A percentile compares a stretch with the other conserved stretches of the same genome.
Evolutionary conservation across 2,797 vertebrate genomes (phyloP).

Genomic region (Euthynnus affinis): DNA sequence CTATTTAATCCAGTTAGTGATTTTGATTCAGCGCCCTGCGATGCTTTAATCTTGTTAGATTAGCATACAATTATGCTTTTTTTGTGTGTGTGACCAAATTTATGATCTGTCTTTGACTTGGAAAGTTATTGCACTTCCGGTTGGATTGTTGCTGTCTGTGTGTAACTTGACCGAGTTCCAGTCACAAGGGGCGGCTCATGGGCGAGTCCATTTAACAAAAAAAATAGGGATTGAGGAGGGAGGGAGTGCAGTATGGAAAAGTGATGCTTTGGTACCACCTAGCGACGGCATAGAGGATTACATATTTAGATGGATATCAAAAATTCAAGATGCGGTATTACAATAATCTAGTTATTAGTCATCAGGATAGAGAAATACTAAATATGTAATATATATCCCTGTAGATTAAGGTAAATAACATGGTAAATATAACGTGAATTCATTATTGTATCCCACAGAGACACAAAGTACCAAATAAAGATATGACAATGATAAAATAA

Average conservation of each 20-base stretch:
- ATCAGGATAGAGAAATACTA: not conserved
- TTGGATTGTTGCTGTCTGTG: not conserved
- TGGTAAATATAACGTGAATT: not conserved
- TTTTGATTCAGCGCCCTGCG: not conserved
- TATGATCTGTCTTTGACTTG: constrained; percentile 31
- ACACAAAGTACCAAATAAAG: not conserved
- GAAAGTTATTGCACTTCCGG: constrained; percentile 46
- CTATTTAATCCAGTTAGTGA: not conserved
- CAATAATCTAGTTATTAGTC: not conserved
- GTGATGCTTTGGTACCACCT: constrained; percentile 66
- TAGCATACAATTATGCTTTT: fast-evolving
- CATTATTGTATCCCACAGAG: not conserved
- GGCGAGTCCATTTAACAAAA: constrained; percentile 84
- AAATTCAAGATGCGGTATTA: not conserved
- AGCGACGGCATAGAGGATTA: constrained; percentile 27
- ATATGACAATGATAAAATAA: not conserved
- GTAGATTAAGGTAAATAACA: not conserved
- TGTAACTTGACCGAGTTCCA: constrained; percentile 55
- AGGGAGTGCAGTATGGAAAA: constrained; percentile 5
- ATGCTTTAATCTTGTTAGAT: fast-evolving
- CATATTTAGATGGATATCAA: not conserved
- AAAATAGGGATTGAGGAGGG: constrained; percentile 9
- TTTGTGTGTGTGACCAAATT: fast-evolving
- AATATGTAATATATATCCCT: too few relatives aligned
- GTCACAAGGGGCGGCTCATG: constrained; percentile 75